A percentile compares a stretch with the other conserved stretches of the same genome.
Conservation (phyloP, 2,113 vertebrate genomes). For the Anser brachyrhynchus region DNA sequence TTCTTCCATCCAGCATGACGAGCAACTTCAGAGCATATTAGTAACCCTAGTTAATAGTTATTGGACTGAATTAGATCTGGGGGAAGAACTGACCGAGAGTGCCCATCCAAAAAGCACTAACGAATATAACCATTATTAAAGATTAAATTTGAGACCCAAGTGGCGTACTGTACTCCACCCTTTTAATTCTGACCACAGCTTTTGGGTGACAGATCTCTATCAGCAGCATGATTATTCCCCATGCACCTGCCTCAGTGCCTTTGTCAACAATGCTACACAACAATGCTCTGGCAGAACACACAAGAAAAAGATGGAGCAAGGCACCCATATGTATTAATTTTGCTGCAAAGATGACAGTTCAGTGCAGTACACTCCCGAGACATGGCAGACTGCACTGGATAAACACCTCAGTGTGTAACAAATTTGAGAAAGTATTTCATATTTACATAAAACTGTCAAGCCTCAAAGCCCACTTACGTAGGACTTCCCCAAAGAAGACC, state of each 20-base stretch:
- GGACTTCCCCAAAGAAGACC: background rate
- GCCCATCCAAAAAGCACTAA: background rate
- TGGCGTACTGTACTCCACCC: background rate
- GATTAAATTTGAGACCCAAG: background rate
- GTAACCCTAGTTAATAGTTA: background rate
- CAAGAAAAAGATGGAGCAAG: background rate
- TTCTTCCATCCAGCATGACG: background rate
- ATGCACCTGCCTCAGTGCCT: background rate
- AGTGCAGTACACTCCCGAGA: background rate
- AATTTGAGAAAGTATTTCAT: background rate
- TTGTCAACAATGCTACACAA: background rate
- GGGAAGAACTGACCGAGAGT: background rate
- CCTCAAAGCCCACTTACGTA: background rate
- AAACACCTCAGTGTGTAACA: background rate
- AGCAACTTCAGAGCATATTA: background rate
- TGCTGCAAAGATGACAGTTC: background rate
- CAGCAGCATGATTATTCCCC: background rate
- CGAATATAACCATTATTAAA: background rate
- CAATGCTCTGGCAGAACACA: background rate
- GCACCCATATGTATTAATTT: background rate
- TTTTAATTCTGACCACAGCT: background rate
- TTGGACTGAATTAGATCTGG: background rate
- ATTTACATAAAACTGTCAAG: background rate
- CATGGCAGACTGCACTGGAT: background rate
- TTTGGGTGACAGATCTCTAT: background rate